Conservation (phyloP, 1,140 invertebrate genomes). For the Bombus confusus region DNA sequence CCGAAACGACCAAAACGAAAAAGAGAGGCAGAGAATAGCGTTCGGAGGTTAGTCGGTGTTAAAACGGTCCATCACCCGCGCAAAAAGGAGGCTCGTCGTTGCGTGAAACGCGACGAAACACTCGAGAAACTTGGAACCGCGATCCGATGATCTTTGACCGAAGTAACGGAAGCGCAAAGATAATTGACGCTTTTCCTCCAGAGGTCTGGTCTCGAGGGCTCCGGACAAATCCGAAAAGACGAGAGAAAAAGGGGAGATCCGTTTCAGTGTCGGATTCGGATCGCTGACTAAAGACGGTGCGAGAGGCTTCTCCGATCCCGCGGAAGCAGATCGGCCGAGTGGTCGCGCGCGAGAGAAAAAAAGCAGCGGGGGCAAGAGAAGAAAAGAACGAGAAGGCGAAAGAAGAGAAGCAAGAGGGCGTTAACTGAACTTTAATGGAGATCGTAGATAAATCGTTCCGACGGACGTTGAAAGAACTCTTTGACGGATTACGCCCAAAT, state of each 20-base stretch:
- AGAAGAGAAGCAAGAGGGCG: conserved; percentile 77
- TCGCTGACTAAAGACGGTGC: neutral
- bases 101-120: neutral
- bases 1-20: neutral
- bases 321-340: conserved; percentile 37
- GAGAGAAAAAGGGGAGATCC: neutral
- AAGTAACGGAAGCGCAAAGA: conserved; percentile 26
- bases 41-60: neutral
- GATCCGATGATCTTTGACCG: conserved; percentile 26
- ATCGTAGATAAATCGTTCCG: conserved; percentile 79
- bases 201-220: neutral
- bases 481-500: conserved; percentile 82
- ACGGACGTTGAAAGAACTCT: conserved; percentile 79
- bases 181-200: conserved; percentile 8
- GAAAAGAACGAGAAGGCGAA: conserved; percentile 15
- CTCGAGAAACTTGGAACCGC: neutral
- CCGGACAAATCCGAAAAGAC: conserved; percentile 18
- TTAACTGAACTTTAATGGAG: conserved; percentile 83
- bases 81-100: neutral
- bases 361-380: neutral
- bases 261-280: conserved; percentile 27
- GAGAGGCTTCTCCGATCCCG: conserved; percentile 6
- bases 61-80: conserved; percentile 13
- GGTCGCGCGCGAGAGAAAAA: neutral
- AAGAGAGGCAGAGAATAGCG: neutral